Percentiles rank a stretch among this genome's conserved stretches.
Evolutionary conservation across 1,140 invertebrate species (phyloP).

Genomic region (Pristionchus pacificus): DNA sequence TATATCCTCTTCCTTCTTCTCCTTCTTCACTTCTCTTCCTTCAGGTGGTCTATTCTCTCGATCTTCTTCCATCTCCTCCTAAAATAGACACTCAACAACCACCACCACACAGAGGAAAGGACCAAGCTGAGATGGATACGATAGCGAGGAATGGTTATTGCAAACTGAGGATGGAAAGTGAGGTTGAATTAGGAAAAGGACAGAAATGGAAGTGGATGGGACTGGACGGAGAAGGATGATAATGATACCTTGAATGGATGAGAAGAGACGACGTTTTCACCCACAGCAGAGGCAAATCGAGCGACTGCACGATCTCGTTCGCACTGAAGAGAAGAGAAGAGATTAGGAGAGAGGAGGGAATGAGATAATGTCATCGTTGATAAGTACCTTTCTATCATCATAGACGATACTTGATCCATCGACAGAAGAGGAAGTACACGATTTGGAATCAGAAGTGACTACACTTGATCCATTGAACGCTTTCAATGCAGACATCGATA

Average conservation of each 20-base stretch:
- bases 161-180: neutral
- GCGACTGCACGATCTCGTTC: conserved; percentile 18
- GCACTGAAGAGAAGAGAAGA: no score
- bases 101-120: no score
- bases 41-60: no score
- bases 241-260: conserved; percentile 1
- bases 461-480: neutral
- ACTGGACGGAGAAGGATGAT: conserved; percentile 2
- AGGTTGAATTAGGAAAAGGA: neutral
- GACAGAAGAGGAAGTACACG: conserved; percentile 17
- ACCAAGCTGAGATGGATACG: no score
- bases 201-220: neutral
- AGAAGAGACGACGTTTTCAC: neutral
- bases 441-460: conserved; percentile 14
- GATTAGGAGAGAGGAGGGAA: no score
- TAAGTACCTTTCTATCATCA: neutral
- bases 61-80: no score
- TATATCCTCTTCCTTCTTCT: no score
- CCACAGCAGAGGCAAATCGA: neutral
- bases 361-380: conserved; percentile 14
- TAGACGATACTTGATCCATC: neutral
- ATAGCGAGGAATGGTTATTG: neutral
- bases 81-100: no score
- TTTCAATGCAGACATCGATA: neutral
- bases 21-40: no score